phyloP scores from a whole-genome alignment of 2,797 vertebrate genomes.

The Ctenosaura bakeri region DNA sequence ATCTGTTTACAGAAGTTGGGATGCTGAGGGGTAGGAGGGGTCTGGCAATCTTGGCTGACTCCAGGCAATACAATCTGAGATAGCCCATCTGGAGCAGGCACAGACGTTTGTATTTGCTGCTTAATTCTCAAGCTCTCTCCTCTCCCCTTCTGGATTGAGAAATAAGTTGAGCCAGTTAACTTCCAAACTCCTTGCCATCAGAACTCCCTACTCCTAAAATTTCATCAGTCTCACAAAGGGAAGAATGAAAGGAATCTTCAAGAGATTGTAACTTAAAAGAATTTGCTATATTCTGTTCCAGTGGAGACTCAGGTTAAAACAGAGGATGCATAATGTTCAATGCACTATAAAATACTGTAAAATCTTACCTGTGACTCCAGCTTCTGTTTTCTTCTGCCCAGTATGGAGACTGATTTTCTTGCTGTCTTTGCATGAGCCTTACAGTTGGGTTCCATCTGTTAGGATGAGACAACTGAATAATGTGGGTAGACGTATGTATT shows the following conservation, averaged over 20 bases:
- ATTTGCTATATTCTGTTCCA: conserved; percentile 1
- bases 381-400: conserved; percentile 14
- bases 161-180: neutral
- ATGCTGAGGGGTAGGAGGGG: too few relatives aligned
- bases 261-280: neutral
- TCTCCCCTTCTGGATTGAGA: neutral
- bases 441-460: neutral
- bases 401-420: conserved; percentile 47
- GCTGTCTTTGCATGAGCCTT: neutral
- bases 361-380: neutral
- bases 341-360: neutral
- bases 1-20: too few relatives aligned
- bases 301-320: conserved; percentile 33
- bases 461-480: neutral
- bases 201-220: neutral
- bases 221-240: neutral
- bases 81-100: neutral
- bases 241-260: neutral
- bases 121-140: neutral
- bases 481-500: neutral
- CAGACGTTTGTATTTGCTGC: neutral
- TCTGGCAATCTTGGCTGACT: neutral
- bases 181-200: neutral
- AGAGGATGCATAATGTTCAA: neutral
- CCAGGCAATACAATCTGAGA: neutral